Percentiles rank a stretch among this genome's conserved stretches.
Evolutionary conservation across 2,888 invertebrate genomes (phyloP).

Genomic region (Camptogramma bilineatum): DNA sequence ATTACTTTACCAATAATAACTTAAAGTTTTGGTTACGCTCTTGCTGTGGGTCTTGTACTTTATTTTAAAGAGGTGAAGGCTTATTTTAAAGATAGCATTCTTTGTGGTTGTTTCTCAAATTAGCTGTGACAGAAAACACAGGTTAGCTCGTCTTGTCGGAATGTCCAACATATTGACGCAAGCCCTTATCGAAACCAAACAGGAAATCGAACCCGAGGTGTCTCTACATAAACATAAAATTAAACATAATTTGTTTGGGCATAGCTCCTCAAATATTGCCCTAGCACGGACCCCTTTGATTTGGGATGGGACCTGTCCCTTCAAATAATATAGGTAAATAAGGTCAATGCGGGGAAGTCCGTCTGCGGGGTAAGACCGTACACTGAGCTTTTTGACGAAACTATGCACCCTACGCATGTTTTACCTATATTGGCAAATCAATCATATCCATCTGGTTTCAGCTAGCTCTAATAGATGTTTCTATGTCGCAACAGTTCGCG

Average conservation of each 20-base stretch:
- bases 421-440: too few relatives aligned
- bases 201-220: conserved; percentile 61
- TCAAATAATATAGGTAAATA: conserved; percentile 49
- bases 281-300: conserved; percentile 56
- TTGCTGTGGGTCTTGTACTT: too few relatives aligned
- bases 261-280: conserved; percentile 58
- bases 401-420: too few relatives aligned
- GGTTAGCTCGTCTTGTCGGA: conserved; percentile 46
- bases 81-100: not conserved
- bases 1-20: too few relatives aligned
- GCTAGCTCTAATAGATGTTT: too few relatives aligned
- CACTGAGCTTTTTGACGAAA: too few relatives aligned
- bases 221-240: conserved; percentile 36
- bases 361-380: too few relatives aligned
- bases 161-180: conserved; percentile 49
- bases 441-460: too few relatives aligned
- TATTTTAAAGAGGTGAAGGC: too few relatives aligned
- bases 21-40: too few relatives aligned
- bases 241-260: conserved; percentile 46
- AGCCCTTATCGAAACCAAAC: conserved; percentile 62
- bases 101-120: conserved; percentile 1
- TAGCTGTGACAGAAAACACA: not conserved
- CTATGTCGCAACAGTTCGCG: too few relatives aligned
- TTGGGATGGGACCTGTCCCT: conserved; percentile 46
- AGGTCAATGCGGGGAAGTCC: too few relatives aligned